Evolutionary conservation across 1,140 invertebrate species (phyloP).

Genomic region (Delia radicum): DNA sequence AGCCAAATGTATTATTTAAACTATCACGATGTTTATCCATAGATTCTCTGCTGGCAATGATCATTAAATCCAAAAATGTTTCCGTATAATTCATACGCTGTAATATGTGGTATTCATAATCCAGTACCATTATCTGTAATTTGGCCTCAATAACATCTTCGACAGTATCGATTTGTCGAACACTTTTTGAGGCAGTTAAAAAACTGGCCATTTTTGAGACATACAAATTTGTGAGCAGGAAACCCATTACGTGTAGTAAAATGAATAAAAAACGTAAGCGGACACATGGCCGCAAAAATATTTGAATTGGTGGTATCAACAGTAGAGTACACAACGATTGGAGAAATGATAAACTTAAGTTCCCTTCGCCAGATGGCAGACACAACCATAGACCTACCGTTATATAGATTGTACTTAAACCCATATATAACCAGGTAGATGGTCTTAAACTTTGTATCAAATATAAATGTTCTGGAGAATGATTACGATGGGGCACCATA

Average conservation of each 20-base stretch:
- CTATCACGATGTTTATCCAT: constrained; percentile 34
- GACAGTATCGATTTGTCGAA: not conserved
- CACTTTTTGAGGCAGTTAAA: constrained; percentile 33
- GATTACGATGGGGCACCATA: constrained; percentile 44
- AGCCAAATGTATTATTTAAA: constrained; percentile 39
- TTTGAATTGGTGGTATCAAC: constrained; percentile 31
- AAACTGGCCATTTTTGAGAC: constrained; percentile 46
- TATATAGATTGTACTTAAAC: constrained; percentile 34
- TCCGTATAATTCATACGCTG: not conserved
- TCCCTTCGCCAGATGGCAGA: constrained; percentile 33
- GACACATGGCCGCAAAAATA: constrained; percentile 25
- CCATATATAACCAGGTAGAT: constrained; percentile 36
- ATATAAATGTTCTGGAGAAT: constrained; percentile 35
- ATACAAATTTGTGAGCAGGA: constrained; percentile 43
- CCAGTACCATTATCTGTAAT: constrained; percentile 15
- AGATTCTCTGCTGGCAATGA: not conserved
- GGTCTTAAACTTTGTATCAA: constrained; percentile 36
- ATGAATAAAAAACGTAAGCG: constrained; percentile 41
- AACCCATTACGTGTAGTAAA: constrained; percentile 37
- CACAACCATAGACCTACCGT: constrained; percentile 40
- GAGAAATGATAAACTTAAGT: constrained; percentile 39
- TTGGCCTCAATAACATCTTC: constrained; percentile 13
- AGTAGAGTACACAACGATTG: constrained; percentile 42
- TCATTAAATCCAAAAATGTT: constrained; percentile 11
- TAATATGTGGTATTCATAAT: constrained; percentile 32